Conservation (phyloP, 2,888 invertebrate species). For the Trilocha varians region DNA sequence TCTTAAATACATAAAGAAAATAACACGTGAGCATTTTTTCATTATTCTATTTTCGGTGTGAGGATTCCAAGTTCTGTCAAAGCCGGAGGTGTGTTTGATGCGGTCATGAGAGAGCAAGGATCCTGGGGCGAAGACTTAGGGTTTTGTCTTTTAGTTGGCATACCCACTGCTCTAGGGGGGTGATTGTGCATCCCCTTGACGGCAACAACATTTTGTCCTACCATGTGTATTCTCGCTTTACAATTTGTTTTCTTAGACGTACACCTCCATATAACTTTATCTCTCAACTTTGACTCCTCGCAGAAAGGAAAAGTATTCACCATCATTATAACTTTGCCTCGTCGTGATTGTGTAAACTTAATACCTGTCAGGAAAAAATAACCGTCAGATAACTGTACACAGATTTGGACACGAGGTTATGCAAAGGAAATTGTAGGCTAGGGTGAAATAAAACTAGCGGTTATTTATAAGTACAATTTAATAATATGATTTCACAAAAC, state of each 20-base stretch:
- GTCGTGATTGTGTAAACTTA: constrained; percentile 65
- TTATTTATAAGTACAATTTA: constrained; percentile 71
- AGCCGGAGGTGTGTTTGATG: constrained; percentile 12
- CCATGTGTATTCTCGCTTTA: constrained; percentile 66
- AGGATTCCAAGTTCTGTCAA: constrained; percentile 19
- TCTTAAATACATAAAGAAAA: constrained; percentile 9
- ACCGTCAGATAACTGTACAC: constrained; percentile 32
- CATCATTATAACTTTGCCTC: constrained; percentile 70
- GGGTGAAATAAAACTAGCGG: constrained; percentile 60
- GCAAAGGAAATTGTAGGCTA: constrained; percentile 3
- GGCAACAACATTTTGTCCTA: constrained; percentile 61
- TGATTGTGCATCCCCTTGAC: constrained; percentile 71
- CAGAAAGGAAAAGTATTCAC: constrained; percentile 71
- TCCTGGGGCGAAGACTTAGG: background rate
- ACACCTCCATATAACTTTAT: constrained; percentile 69
- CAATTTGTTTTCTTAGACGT: constrained; percentile 71
- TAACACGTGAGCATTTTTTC: background rate
- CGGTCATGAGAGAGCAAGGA: constrained; percentile 10
- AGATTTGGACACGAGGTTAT: constrained; percentile 3
- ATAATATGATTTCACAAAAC: constrained; percentile 70
- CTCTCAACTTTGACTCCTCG: constrained; percentile 66
- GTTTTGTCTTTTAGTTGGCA: constrained; percentile 29
- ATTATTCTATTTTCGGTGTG: constrained; percentile 22
- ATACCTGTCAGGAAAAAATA: constrained; percentile 54
- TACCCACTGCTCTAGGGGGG: constrained; percentile 48